These are phyloP conservation scores for Drosophila funebris DNA, from an alignment of 1,140 invertebrate genomes.

Conservation along the genomic window DNA sequence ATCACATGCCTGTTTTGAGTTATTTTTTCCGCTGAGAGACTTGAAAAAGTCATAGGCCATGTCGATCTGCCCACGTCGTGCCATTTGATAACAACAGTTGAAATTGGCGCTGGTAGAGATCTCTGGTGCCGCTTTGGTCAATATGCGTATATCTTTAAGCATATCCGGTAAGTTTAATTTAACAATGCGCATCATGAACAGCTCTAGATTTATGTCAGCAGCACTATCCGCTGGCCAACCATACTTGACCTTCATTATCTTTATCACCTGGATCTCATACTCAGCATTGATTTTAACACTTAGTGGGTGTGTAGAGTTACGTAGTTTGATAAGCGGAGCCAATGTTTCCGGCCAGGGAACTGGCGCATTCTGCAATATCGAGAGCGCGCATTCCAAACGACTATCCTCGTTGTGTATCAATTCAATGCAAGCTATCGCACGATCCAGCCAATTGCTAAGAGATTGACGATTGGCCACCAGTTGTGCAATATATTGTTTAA, in stretches of 20 bases:
- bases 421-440: constrained; percentile 69
- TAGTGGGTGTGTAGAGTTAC: constrained; percentile 75
- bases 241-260: constrained; percentile 82
- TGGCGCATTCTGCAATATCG: constrained; percentile 69
- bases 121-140: constrained; percentile 71
- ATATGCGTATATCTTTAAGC: constrained; percentile 67
- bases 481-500: constrained; percentile 72
- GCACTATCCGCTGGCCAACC: constrained; percentile 75
- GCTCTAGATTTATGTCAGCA: constrained; percentile 63
- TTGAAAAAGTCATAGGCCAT: constrained; percentile 71
- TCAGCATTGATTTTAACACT: constrained; percentile 74
- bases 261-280: constrained; percentile 80
- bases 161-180: constrained; percentile 78
- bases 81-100: constrained; percentile 77
- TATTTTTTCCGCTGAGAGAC: constrained; percentile 44
- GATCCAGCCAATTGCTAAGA: constrained; percentile 71
- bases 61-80: constrained; percentile 67
- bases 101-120: constrained; percentile 63
- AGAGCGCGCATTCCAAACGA: constrained; percentile 69
- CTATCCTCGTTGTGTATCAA: constrained; percentile 79
- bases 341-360: constrained; percentile 76
- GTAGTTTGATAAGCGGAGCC: constrained; percentile 62
- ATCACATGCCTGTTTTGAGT: constrained; percentile 29
- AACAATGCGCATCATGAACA: constrained; percentile 75
- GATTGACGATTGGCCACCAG: constrained; percentile 66